Base-by-base conservation (phyloP, 30 jellyfish, hydroid and myxozoan genomes). In the Aurelia sp. region DNA sequence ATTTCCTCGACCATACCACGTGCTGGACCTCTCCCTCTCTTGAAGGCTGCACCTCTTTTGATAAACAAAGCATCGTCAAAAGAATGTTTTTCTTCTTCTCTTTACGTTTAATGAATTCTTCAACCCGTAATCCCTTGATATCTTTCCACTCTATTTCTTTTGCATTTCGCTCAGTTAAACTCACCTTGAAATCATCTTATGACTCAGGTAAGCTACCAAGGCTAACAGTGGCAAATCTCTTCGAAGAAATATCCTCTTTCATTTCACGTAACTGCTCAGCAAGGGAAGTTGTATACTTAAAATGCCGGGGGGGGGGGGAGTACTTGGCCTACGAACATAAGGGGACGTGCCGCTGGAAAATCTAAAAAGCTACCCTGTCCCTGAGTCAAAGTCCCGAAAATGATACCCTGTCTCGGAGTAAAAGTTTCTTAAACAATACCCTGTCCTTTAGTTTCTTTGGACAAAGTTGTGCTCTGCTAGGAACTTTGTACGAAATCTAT, bases 101-200 rank as follows among this genome's bases (percentile, higher is more conserved):
- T 69, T 81, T 81, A 11, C 78, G 91, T 55, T 81, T 81, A 19
- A 67, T 81, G 55, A 66, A 81, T 67, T 81, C 91, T 69, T 81
- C 91, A 67, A 66, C 91, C 82, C 67, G 76, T 55, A 70, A 81
- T 69, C 77, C 80, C n/a, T n/a, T n/a, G n/a, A n/a, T n/a, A n/a
- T n/a, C n/a, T n/a, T n/a, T n/a, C 80, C 86, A 71, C n/a, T 55
- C 77, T 17, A 71, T 66, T 82, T 71, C 86, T 40, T 82, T 79
- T 15, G 80, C 92, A 59, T 71, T 66, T 62, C 89, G 12, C 22
- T 81, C 89, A 79, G 63, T 79, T 63, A 79, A 63, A 79, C 81
- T 79, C 51, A 81, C 61, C 68, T 64, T 62, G 4, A 79, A 79
- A 35, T 67, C 63, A 67, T 64, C 73, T 4, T 62, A 79, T 52